Conservation (phyloP, 1,140 invertebrate species). For the Mercenaria mercenaria region DNA sequence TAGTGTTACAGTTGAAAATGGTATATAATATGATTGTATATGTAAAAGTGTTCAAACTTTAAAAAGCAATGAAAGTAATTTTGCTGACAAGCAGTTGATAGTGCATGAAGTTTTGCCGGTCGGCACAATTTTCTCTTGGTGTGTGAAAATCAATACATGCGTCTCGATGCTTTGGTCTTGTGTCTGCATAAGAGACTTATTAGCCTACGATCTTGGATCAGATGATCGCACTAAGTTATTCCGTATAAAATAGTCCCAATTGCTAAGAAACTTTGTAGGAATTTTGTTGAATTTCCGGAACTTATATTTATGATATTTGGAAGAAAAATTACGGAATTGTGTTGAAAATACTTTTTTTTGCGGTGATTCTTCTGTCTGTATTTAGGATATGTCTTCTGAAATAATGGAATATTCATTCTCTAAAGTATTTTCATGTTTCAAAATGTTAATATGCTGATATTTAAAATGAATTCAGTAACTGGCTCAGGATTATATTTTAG, state of each 20-base stretch:
- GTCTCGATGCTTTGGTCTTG: constrained; percentile 9
- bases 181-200: constrained; percentile 23
- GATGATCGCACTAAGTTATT: not conserved
- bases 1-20: too few species aligned
- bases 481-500: too few species aligned
- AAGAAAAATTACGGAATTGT: too few species aligned
- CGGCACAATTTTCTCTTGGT: constrained; percentile 18
- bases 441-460: too few species aligned
- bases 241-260: constrained; percentile 2
- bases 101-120: not conserved
- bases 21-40: too few species aligned
- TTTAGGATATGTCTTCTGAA: too few species aligned
- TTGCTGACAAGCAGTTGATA: constrained; percentile 7
- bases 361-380: too few species aligned
- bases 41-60: not conserved
- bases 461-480: too few species aligned
- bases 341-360: too few species aligned
- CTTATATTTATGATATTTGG: too few species aligned
- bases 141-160: constrained; percentile 21
- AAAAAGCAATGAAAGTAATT: not conserved
- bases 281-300: not conserved
- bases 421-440: too few species aligned
- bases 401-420: too few species aligned
- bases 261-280: not conserved
- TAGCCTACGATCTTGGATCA: not conserved